Evolutionary conservation across 2,888 invertebrate species (phyloP).

Genomic region (Conops quadrifasciatus): DNA sequence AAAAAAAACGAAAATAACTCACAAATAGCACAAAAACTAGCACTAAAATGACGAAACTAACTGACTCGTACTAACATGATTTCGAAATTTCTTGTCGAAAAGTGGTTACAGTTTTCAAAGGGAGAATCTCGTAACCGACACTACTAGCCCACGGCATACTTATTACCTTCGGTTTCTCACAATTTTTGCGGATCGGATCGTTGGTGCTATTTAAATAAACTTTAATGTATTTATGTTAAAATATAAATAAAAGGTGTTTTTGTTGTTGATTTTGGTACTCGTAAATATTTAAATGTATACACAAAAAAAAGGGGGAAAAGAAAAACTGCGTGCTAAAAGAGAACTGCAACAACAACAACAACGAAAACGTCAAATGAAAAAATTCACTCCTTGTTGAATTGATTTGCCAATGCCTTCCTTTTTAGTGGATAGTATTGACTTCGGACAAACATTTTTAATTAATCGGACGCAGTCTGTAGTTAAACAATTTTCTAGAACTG

Average conservation of each 20-base stretch:
- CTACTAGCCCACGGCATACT: background rate
- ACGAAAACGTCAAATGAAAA: background rate
- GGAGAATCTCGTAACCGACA: no score
- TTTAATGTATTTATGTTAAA: slow-evolving; percentile 5
- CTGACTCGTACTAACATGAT: no score
- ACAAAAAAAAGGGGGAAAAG: background rate
- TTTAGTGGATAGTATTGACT: slow-evolving; percentile 18
- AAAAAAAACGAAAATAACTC: no score
- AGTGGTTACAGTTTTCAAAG: background rate
- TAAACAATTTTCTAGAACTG: slow-evolving; percentile 19
- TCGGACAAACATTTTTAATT: slow-evolving; percentile 17
- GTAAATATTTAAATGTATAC: background rate
- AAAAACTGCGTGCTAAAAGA: slow-evolving; percentile 3
- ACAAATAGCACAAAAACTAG: no score
- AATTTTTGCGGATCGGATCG: no score
- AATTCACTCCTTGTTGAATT: background rate
- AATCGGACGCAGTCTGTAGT: background rate
- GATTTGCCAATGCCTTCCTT: no score
- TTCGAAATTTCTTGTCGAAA: background rate
- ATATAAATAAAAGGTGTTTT: slow-evolving; percentile 1
- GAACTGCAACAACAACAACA: slow-evolving; percentile 29
- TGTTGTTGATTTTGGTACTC: background rate
- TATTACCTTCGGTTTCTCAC: background rate
- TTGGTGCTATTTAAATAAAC: slow-evolving; percentile 11
- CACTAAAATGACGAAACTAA: no score